Percentiles rank a stretch among this genome's conserved stretches.
Conservation (phyloP, 1,140 invertebrate genomes). For the Macrobrachium rosenbergii region DNA sequence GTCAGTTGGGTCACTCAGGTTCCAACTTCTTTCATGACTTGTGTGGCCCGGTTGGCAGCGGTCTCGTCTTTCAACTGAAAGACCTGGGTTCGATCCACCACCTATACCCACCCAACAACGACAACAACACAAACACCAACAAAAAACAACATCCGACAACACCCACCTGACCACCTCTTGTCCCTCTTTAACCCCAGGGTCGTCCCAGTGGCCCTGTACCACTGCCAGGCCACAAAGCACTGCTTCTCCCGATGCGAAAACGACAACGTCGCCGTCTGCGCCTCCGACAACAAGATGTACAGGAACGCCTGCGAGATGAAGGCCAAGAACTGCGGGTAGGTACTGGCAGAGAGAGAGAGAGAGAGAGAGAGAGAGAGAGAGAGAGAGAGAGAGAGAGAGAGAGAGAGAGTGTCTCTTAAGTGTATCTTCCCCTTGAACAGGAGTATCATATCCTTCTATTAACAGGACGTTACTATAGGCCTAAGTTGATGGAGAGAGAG, state of each 20-base stretch:
- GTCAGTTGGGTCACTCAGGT: too few relatives aligned
- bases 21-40: too few relatives aligned
- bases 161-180: background rate
- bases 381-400: too few relatives aligned
- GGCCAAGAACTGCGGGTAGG: constrained; percentile 91
- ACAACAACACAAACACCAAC: background rate
- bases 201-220: constrained; percentile 86
- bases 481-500: too few relatives aligned
- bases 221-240: constrained; percentile 90
- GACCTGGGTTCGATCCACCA: too few relatives aligned
- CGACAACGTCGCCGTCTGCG: constrained; percentile 86
- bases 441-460: too few relatives aligned
- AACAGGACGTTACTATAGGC: too few relatives aligned
- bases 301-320: constrained; percentile 94
- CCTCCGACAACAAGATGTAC: constrained; percentile 92
- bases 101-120: too few relatives aligned
- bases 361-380: constrained; percentile 14
- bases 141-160: background rate
- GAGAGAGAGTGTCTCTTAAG: too few relatives aligned
- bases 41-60: too few relatives aligned
- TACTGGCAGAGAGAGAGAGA: constrained; percentile 71
- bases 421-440: too few relatives aligned
- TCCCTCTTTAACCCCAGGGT: constrained; percentile 67
- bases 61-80: too few relatives aligned
- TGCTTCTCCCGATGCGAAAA: constrained; percentile 91